Percentiles rank a stretch among this genome's conserved stretches.
Conservation (phyloP, 2,888 invertebrate genomes). For the Philereme transversata region DNA sequence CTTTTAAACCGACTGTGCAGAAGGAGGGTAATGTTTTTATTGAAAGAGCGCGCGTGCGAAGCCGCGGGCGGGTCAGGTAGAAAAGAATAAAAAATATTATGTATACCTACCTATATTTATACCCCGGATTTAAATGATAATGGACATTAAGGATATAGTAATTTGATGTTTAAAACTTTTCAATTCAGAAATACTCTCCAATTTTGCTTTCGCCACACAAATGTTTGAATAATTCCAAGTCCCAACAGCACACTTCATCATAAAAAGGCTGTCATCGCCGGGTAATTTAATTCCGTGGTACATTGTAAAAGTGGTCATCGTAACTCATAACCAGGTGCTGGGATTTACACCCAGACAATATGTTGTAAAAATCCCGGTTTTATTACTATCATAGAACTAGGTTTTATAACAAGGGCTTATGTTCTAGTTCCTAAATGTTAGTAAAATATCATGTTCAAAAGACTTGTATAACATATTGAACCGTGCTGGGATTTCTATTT, state of each 20-base stretch:
- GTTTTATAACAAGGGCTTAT: conserved; percentile 47
- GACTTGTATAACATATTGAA: too few species aligned
- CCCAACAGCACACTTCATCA: not conserved
- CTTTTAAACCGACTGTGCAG: too few species aligned
- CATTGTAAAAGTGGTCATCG: conserved; percentile 53
- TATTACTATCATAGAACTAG: conserved; percentile 51
- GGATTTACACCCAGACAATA: conserved; percentile 63
- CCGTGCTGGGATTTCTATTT: too few species aligned
- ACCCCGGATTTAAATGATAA: too few species aligned
- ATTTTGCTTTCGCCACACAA: not conserved
- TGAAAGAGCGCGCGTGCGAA: too few species aligned
- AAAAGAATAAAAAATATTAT: too few species aligned
- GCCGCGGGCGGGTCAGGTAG: too few species aligned
- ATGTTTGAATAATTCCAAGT: not conserved
- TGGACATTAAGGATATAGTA: too few species aligned
- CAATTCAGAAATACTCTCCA: too few species aligned
- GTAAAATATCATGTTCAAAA: conserved; percentile 1
- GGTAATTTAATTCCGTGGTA: conserved; percentile 54
- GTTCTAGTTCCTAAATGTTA: conserved; percentile 31
- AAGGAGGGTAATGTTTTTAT: too few species aligned
- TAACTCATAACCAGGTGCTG: conserved; percentile 63
- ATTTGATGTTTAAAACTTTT: too few species aligned
- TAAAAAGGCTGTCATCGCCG: not conserved
- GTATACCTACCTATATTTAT: too few species aligned
- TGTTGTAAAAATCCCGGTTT: conserved; percentile 66